Base-by-base conservation (phyloP, 1,140 invertebrate genomes). In the Caenorhabditis latens region DNA sequence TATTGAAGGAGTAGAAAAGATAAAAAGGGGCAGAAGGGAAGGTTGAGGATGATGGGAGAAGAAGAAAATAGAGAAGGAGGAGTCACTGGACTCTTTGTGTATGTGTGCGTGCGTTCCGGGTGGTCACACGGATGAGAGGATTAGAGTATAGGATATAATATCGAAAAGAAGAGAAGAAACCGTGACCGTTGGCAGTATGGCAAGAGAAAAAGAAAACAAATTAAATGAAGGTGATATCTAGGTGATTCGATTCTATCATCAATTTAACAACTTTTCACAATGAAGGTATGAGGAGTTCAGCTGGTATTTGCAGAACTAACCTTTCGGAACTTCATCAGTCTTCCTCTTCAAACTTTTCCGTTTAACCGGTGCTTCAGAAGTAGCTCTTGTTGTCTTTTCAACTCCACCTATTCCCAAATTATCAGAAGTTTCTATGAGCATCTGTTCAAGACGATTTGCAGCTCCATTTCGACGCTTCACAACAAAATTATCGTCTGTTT, bases 391-490 rank as follows among this genome's bases (percentile, higher is more conserved):
- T 5, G 71, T 21, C 42, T 40, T 79, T 14, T 79, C 71, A 1
- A 50, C 46, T 79, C 46, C 71, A 13, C 71, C 71, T 13, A 79
- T 24, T 50, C 71, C 71, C n/a, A 79, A 53, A 50, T 79, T 42
- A 32, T 42, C 43, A 0, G 71, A 79, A 43, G 43, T 79, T 14
- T 79, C 71, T 3, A 50, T 43, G 4, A 79, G 46, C 43, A 79
- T 50, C 24, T 48, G 46, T 50, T 79, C 71, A 0, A 79, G 19
- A 19, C 71, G 71, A 53, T 79, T 79, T 24, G 71, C 71, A 50
- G 46, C 46, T 50, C 71, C 71, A 79, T 79, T 79, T 24, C 71
- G 71, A 21, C 71, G 43, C 21, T 79, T 79, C 32, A 79, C 71
- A 50, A 50, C 46, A 13, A 48, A 8, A 50, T 13, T 24, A 24